phyloP scores from a whole-genome alignment of 1,140 invertebrate species.

The Pogonognathellus flavescens region DNA sequence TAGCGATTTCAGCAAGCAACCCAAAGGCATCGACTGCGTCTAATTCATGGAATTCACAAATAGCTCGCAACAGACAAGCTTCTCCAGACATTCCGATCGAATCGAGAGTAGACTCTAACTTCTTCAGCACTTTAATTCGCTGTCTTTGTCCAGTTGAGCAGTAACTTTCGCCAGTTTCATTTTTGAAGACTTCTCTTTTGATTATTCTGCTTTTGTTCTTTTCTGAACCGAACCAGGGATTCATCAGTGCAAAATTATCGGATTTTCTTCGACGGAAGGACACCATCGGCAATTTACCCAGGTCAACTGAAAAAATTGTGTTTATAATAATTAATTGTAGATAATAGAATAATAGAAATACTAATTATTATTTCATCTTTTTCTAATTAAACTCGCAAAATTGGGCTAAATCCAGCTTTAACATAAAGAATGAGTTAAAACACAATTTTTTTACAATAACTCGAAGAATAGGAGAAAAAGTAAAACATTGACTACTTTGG shows the following conservation, averaged over 20 bases:
- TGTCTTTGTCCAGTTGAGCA: not conserved
- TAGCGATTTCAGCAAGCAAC: conserved; percentile 4
- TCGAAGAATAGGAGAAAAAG: too few relatives aligned
- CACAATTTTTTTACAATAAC: too few relatives aligned
- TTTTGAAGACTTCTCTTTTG: not conserved
- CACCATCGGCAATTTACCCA: not conserved
- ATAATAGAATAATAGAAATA: too few relatives aligned
- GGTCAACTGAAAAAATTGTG: not conserved
- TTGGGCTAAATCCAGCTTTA: too few relatives aligned
- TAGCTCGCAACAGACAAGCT: conserved; percentile 36
- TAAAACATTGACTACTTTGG: too few relatives aligned
- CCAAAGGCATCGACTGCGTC: not conserved
- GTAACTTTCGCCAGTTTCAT: not conserved
- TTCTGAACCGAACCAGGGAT: not conserved
- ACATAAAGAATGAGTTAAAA: too few relatives aligned
- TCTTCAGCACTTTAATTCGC: not conserved
- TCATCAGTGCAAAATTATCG: not conserved
- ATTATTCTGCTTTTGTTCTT: not conserved
- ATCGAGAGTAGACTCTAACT: not conserved
- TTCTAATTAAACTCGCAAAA: too few relatives aligned
- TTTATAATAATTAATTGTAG: too few relatives aligned
- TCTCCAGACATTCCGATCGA: not conserved
- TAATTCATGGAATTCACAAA: conserved; percentile 52
- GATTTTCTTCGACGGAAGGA: not conserved
- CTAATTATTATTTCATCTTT: too few relatives aligned